phyloP scores from a whole-genome alignment of 2,888 invertebrate genomes.

The Congeria kusceri region DNA sequence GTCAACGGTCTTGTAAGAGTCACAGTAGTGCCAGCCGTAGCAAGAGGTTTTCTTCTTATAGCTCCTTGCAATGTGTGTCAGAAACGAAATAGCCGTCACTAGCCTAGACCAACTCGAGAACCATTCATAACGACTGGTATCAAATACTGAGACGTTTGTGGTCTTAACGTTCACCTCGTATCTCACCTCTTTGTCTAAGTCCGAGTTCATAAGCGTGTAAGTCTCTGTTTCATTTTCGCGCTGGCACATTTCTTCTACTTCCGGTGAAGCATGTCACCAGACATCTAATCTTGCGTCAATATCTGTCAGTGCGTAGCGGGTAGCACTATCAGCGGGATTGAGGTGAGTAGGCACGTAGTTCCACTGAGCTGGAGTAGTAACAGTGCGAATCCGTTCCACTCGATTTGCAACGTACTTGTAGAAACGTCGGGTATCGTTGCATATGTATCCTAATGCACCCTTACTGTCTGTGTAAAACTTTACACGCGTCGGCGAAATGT shows the following conservation, averaged over 20 bases:
- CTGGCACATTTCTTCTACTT: constrained; percentile 10
- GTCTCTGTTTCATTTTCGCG: background rate
- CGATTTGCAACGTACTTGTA: constrained; percentile 57
- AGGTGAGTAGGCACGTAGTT: constrained; percentile 37
- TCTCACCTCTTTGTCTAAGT: constrained; percentile 16
- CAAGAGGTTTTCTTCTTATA: background rate
- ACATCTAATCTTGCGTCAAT: background rate
- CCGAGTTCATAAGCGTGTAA: constrained; percentile 18
- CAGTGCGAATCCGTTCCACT: constrained; percentile 35
- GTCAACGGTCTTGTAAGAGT: background rate
- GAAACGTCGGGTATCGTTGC: constrained; percentile 49
- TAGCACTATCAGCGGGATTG: constrained; percentile 53
- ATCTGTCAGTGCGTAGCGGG: constrained; percentile 22
- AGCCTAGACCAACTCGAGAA: constrained; percentile 8
- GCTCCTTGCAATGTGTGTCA: constrained; percentile 1
- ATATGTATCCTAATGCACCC: constrained; percentile 52
- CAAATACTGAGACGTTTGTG: background rate
- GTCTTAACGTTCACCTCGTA: constrained; percentile 3
- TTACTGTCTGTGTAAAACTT: constrained; percentile 58
- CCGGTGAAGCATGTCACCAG: constrained; percentile 10
- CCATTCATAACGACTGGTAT: constrained; percentile 6
- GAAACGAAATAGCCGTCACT: background rate
- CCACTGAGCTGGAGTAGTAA: constrained; percentile 47
- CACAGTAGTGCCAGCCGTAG: constrained; percentile 31
- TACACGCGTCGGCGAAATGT: constrained; percentile 3